Evolutionary conservation across 2,888 invertebrate species (phyloP).

Genomic region (Amblyjoppa fuscipennis): DNA sequence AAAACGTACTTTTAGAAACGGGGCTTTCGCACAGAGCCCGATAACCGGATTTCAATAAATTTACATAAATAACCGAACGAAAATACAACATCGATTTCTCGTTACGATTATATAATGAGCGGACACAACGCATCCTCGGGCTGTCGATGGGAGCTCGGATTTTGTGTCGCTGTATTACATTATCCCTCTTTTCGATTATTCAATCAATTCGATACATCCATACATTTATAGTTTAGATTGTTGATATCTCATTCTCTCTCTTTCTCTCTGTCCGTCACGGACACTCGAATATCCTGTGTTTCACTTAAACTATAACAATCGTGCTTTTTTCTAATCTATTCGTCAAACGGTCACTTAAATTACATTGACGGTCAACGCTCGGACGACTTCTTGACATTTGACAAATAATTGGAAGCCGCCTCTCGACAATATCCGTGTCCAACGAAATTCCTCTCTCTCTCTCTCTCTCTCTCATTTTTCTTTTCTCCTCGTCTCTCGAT

Average conservation of each 20-base stretch:
- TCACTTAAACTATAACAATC: constrained; percentile 63
- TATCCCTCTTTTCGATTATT: constrained; percentile 11
- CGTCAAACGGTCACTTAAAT: constrained; percentile 48
- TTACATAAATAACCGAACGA: constrained; percentile 58
- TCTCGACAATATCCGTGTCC: constrained; percentile 28
- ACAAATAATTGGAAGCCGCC: constrained; percentile 44
- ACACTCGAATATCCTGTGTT: constrained; percentile 47
- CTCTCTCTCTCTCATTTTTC: constrained; percentile 5
- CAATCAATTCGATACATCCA: constrained; percentile 32
- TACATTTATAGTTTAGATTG: constrained; percentile 1
- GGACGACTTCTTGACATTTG: constrained; percentile 37
- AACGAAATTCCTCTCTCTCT: constrained; percentile 32
- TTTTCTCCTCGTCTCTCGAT: constrained; percentile 21
- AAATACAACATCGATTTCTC: constrained; percentile 57
- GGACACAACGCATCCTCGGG: constrained; percentile 15
- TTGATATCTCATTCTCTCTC: background rate
- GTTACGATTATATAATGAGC: constrained; percentile 38
- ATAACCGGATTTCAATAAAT: constrained; percentile 28
- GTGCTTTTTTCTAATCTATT: constrained; percentile 46
- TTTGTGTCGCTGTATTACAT: constrained; percentile 2
- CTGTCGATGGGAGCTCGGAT: constrained; percentile 2
- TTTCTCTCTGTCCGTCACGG: background rate
- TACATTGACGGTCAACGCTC: constrained; percentile 36
- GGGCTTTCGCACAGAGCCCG: background rate
- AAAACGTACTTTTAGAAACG: constrained; percentile 28